Percentiles rank a stretch among this genome's conserved stretches.
Conservation (phyloP, 2,113 vertebrate species). For the Dolichallabes microphthalmus region DNA sequence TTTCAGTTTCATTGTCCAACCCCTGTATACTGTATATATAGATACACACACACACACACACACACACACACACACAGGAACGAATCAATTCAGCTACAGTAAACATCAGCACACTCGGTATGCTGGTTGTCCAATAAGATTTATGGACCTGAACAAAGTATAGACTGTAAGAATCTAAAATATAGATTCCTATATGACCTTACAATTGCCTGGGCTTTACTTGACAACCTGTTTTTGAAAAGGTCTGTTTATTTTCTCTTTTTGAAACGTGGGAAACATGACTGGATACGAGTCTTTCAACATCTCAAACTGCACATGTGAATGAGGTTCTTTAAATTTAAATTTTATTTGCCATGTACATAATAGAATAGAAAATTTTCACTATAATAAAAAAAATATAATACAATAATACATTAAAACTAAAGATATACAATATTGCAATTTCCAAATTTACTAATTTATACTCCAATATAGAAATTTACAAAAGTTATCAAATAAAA, state of each 20-base stretch:
- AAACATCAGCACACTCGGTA: not conserved
- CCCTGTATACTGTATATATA: too few relatives aligned
- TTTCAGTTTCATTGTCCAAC: too few relatives aligned
- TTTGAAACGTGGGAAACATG: constrained; percentile 59
- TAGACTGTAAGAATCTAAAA: not conserved
- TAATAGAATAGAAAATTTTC: too few relatives aligned
- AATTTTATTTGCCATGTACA: too few relatives aligned
- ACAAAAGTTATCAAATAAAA: too few relatives aligned
- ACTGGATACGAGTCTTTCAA: constrained; percentile 63
- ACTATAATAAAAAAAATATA: too few relatives aligned
- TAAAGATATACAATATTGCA: too few relatives aligned
- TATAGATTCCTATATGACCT: not conserved
- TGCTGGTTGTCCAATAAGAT: not conserved
- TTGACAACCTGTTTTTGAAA: not conserved
- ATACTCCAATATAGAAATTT: too few relatives aligned
- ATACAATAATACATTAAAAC: too few relatives aligned
- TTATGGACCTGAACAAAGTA: not conserved
- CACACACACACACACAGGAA: not conserved
- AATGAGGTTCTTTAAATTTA: constrained; percentile 24
- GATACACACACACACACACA: too few relatives aligned
- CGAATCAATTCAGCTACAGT: not conserved
- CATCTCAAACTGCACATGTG: constrained; percentile 62
- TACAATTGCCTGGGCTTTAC: not conserved
- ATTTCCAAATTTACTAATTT: too few relatives aligned
- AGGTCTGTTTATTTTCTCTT: constrained; percentile 56